Evolutionary conservation across 30 jellyfish, hydroid and myxozoan species (phyloP).

Genomic region (Hydra vulgaris): DNA sequence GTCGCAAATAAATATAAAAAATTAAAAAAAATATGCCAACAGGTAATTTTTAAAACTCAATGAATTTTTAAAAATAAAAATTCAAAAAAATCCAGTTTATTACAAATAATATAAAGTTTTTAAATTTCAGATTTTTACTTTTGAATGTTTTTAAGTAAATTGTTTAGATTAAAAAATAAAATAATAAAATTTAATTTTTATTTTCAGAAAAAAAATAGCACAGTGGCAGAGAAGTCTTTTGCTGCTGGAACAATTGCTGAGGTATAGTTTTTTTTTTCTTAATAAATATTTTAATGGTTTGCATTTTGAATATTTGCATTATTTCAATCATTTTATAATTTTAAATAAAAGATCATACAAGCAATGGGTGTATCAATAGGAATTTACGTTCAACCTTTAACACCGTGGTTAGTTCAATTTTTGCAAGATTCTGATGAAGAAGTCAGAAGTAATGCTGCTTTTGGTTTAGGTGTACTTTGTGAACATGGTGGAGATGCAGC

Average conservation of each 20-base stretch:
- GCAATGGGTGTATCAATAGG: constrained; percentile 45
- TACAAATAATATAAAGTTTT: no score
- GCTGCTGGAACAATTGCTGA: constrained; percentile 91
- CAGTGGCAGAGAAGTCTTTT: constrained; percentile 72
- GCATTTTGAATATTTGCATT: no score
- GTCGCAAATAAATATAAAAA: no score
- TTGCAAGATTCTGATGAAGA: constrained; percentile 64
- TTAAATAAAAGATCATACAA: constrained; percentile 76
- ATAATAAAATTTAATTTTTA: neutral
- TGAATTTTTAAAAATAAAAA: no score
- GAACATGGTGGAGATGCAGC: constrained; percentile 43
- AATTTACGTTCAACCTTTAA: constrained; percentile 38
- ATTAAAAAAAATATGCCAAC: no score
- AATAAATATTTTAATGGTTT: no score
- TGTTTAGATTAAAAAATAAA: neutral
- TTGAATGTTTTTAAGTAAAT: no score
- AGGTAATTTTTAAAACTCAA: no score
- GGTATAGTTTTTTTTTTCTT: constrained; percentile 26
- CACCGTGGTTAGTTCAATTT: constrained; percentile 39
- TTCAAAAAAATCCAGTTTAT: no score
- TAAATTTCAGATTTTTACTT: neutral
- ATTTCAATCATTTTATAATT: no score
- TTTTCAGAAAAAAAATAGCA: constrained; percentile 43
- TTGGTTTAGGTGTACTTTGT: constrained; percentile 68
- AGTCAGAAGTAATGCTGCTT: constrained; percentile 64